Conservation (phyloP, 2,888 invertebrate genomes). For the Masnerella sp. region DNA sequence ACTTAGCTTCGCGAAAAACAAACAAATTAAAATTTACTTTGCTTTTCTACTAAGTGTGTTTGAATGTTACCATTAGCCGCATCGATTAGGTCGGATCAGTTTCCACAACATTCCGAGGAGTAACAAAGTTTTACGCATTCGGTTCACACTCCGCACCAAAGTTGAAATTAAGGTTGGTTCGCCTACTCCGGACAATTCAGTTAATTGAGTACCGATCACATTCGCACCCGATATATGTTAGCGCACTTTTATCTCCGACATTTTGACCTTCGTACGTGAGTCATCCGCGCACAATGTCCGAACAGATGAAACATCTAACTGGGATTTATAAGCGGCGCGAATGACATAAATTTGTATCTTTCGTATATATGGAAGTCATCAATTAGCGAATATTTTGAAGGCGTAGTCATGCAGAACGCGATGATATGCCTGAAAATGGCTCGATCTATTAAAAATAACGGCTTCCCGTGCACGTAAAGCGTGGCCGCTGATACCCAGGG, state of each 20-base stretch:
- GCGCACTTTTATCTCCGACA: constrained; percentile 18
- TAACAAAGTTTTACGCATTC: no score
- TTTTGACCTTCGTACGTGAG: constrained; percentile 5
- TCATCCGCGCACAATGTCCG: constrained; percentile 13
- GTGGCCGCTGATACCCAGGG: not conserved
- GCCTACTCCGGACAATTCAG: no score
- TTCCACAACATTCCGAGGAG: no score
- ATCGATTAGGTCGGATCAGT: no score
- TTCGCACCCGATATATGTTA: no score
- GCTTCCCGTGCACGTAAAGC: constrained; percentile 21
- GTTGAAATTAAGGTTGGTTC: no score
- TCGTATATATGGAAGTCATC: constrained; percentile 1
- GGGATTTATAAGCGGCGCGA: not conserved
- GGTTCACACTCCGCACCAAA: no score
- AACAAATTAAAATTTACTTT: no score
- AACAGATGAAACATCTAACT: not conserved
- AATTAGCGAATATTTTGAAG: constrained; percentile 13
- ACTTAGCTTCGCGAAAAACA: no score
- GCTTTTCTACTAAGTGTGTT: no score
- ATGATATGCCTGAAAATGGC: constrained; percentile 20
- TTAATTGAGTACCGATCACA: no score
- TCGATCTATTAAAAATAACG: constrained; percentile 24
- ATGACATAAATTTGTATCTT: constrained; percentile 11
- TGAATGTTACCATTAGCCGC: no score
- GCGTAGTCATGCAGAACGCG: constrained; percentile 1